These are phyloP conservation scores for Turnix velox DNA, from an alignment of 2,113 vertebrate genomes.

Conservation along the genomic window DNA sequence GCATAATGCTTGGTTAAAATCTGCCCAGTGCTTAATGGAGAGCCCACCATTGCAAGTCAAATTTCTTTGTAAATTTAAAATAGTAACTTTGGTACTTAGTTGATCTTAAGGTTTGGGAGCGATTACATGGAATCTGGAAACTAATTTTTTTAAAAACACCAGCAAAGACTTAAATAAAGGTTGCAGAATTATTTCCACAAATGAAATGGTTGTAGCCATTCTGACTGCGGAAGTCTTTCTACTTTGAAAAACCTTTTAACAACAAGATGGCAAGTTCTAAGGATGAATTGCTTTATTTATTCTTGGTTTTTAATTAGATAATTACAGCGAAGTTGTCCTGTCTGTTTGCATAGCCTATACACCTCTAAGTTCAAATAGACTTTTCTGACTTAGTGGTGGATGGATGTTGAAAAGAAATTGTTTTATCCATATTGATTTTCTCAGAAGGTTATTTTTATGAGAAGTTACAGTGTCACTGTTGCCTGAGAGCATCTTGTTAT, in stretches of 20 bases:
- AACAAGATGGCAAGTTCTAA: not conserved
- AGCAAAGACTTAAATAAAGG: not conserved
- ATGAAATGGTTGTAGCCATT: not conserved
- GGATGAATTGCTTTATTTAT: not conserved
- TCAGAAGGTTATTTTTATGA: not conserved
- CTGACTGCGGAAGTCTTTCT: not conserved
- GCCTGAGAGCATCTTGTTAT: not conserved
- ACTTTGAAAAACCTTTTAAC: not conserved
- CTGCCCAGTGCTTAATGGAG: not conserved
- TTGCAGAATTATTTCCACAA: not conserved
- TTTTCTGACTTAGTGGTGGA: not conserved
- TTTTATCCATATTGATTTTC: not conserved
- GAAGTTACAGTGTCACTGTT: not conserved
- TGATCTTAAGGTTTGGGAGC: not conserved
- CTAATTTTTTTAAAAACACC: not conserved
- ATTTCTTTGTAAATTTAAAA: not conserved
- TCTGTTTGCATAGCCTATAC: not conserved
- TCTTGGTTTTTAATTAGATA: not conserved
- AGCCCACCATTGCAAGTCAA: not conserved
- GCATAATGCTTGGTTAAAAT: not conserved
- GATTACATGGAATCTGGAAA: not conserved
- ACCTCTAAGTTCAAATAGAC: not conserved
- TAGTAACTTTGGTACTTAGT: not conserved
- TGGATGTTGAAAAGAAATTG: not conserved
- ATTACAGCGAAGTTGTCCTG: not conserved